These are phyloP conservation scores for Drosophila conformis DNA, from an alignment of 2,888 invertebrate genomes.

Conservation along the genomic window DNA sequence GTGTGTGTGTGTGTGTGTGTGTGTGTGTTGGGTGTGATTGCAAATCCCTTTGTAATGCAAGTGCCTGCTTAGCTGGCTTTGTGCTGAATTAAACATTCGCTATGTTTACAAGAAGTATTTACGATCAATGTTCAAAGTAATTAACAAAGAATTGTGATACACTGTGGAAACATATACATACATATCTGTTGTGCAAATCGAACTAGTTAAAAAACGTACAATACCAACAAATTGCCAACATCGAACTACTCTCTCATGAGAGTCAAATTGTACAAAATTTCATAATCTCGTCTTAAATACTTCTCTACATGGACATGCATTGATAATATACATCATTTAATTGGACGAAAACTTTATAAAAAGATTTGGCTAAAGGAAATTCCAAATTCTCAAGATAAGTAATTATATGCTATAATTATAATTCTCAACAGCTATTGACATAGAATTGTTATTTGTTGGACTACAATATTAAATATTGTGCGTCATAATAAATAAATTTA, in stretches of 20 bases:
- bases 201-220: background rate
- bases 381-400: background rate
- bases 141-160: background rate
- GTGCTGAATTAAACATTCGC: conserved; percentile 12
- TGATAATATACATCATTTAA: background rate
- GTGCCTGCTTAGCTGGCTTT: conserved; percentile 21
- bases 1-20: background rate
- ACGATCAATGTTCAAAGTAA: conserved; percentile 3
- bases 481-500: background rate
- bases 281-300: background rate
- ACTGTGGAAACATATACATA: background rate
- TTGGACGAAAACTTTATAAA: background rate
- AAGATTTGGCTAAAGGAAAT: background rate
- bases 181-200: background rate
- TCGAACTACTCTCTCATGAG: background rate
- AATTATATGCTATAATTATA: background rate
- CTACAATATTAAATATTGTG: background rate
- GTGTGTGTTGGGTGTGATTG: background rate
- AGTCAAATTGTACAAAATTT: background rate
- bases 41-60: conserved; percentile 19
- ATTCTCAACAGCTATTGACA: background rate
- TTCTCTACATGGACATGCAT: background rate
- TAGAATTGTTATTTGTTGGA: background rate
- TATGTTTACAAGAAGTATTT: conserved; percentile 3
- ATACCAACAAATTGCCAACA: background rate